Conservation (phyloP, 1,140 invertebrate genomes). For the Chelonus insularis region DNA sequence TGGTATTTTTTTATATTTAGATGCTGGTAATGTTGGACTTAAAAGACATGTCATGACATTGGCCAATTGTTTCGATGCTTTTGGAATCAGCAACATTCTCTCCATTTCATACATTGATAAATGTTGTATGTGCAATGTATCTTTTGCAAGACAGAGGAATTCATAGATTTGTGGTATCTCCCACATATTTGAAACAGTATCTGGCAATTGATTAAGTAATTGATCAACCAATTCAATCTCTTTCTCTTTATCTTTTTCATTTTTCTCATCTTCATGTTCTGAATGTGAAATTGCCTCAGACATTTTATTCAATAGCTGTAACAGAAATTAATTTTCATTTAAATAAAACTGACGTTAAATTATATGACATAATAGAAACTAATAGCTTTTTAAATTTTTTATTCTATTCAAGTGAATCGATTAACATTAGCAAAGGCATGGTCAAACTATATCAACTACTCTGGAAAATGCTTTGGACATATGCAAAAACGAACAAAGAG, state of each 20-base stretch:
- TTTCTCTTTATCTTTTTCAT: slow-evolving; percentile 6
- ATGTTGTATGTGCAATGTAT: slow-evolving; percentile 54
- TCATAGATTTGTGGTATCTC: slow-evolving; percentile 63
- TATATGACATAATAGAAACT: neutral
- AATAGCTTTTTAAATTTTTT: neutral
- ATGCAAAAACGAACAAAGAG: no score
- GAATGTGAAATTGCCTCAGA: neutral
- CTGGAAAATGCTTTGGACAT: no score
- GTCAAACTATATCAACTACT: no score
- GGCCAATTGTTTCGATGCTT: slow-evolving; percentile 62
- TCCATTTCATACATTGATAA: slow-evolving; percentile 67
- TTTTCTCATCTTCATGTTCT: neutral
- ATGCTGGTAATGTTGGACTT: slow-evolving; percentile 45
- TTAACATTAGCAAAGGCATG: no score
- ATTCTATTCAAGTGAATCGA: no score
- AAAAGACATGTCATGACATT: slow-evolving; percentile 63
- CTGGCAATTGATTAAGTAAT: slow-evolving; percentile 15
- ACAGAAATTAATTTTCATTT: neutral
- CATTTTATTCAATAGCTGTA: slow-evolving; percentile 8
- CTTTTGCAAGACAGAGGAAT: slow-evolving; percentile 63
- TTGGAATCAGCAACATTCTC: slow-evolving; percentile 64
- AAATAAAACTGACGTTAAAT: no score
- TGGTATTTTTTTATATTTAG: slow-evolving; percentile 54
- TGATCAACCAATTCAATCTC: neutral
- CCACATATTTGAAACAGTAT: slow-evolving; percentile 24